A percentile compares a stretch with the other conserved stretches of the same genome.
Conservation (phyloP, 2,888 invertebrate genomes). For the Caenorhabditis becei region DNA sequence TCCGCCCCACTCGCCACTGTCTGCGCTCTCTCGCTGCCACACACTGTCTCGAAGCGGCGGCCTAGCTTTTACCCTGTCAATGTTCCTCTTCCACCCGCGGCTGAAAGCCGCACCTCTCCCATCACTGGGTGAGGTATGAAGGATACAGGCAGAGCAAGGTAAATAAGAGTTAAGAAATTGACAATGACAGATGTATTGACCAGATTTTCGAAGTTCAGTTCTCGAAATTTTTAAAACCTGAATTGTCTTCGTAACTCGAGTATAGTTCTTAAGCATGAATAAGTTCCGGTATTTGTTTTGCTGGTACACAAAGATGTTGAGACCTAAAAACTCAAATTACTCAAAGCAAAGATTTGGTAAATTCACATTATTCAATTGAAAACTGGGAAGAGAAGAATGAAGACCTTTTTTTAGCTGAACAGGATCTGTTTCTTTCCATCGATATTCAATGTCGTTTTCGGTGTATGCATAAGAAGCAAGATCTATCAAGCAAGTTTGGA, state of each 20-base stretch:
- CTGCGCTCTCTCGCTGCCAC: no score
- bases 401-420: conserved; percentile 89
- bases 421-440: conserved; percentile 94
- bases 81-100: no score
- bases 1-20: no score
- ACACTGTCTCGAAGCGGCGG: no score
- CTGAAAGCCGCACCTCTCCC: no score
- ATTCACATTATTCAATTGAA: conserved; percentile 83
- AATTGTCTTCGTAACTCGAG: conserved; percentile 97
- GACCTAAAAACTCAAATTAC: conserved; percentile 87
- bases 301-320: conserved; percentile 96
- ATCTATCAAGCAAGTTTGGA: conserved; percentile 93
- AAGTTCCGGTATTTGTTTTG: conserved; percentile 95
- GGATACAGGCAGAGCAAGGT: no score
- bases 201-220: no score
- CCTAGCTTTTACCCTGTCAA: no score
- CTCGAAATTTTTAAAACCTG: conserved; percentile 84
- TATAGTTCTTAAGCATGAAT: conserved; percentile 97
- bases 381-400: conserved; percentile 88
- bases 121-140: no score
- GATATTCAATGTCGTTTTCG: conserved; percentile 91
- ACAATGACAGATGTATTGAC: no score
- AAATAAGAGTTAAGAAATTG: no score
- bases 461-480: conserved; percentile 99
- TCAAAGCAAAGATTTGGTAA: neutral